Evolutionary conservation across 2,888 invertebrate genomes (phyloP).

Genomic region (Epinotia ramella): DNA sequence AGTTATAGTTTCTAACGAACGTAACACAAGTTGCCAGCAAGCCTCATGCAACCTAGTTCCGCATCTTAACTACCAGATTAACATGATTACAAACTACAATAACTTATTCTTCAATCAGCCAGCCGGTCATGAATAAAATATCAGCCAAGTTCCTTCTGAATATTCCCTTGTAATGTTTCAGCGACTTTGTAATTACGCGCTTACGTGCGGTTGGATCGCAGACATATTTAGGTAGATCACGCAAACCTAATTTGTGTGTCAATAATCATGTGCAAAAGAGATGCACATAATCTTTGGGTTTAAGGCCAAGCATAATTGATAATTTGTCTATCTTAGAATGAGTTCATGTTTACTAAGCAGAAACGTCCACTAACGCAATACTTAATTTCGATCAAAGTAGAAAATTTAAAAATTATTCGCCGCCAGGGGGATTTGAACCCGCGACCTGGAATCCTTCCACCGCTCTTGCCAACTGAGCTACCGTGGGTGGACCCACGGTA

Average conservation of each 20-base stretch:
- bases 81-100: conserved; percentile 12
- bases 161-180: conserved; percentile 31
- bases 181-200: conserved; percentile 29
- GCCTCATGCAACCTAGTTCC: background rate
- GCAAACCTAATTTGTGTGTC: background rate
- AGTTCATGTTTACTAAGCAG: too few relatives aligned
- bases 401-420: too few relatives aligned
- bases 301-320: too few relatives aligned
- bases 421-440: too few relatives aligned
- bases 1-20: background rate
- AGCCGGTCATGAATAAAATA: conserved; percentile 39
- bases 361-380: too few relatives aligned
- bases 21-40: background rate
- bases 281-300: too few relatives aligned
- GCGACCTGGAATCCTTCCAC: too few relatives aligned
- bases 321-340: too few relatives aligned
- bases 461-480: too few relatives aligned
- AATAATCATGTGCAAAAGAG: too few relatives aligned
- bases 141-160: conserved; percentile 30
- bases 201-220: conserved; percentile 21
- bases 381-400: too few relatives aligned
- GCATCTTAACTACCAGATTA: conserved; percentile 3
- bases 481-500: too few relatives aligned
- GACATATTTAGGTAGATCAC: background rate
- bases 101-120: conserved; percentile 7